Percentiles rank a stretch among this genome's conserved stretches.
These are phyloP conservation scores for Neoascia interrupta DNA, from an alignment of 2,888 invertebrate genomes.

Conservation along the genomic window DNA sequence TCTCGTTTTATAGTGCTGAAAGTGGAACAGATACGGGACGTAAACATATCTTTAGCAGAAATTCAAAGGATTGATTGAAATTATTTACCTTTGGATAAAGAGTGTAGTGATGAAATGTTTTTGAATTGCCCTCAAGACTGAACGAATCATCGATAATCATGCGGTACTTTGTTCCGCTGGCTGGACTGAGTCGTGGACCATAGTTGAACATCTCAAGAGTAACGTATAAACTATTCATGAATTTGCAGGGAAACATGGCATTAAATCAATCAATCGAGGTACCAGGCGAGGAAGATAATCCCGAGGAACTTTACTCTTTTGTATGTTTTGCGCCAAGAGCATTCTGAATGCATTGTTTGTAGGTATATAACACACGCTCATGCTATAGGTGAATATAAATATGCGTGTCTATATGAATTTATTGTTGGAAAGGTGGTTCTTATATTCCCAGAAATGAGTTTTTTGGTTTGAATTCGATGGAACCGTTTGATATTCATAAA, in stretches of 20 bases:
- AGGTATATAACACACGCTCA: no score
- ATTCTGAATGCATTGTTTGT: no score
- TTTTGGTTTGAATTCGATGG: no score
- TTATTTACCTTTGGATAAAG: conserved; percentile 17
- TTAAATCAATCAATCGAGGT: conserved; percentile 36
- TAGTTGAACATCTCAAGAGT: conserved; percentile 30
- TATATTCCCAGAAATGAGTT: background rate
- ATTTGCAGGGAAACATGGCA: conserved; percentile 22
- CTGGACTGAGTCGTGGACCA: conserved; percentile 17
- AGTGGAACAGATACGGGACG: no score
- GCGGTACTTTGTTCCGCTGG: conserved; percentile 30
- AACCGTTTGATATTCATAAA: background rate
- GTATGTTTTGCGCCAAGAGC: background rate
- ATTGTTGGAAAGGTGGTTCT: no score
- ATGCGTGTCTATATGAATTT: no score
- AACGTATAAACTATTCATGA: conserved; percentile 42
- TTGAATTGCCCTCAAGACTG: conserved; percentile 20
- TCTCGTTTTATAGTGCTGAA: no score
- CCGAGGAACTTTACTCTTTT: conserved; percentile 1
- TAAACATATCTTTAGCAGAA: no score
- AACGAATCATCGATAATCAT: conserved; percentile 39
- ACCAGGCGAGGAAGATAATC: conserved; percentile 1
- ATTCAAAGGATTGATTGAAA: conserved; percentile 43
- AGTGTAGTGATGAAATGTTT: conserved; percentile 15
- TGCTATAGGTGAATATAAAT: no score